Evolutionary conservation across 2,797 vertebrate species (phyloP).

Genomic region (Taenioides sp.): DNA sequence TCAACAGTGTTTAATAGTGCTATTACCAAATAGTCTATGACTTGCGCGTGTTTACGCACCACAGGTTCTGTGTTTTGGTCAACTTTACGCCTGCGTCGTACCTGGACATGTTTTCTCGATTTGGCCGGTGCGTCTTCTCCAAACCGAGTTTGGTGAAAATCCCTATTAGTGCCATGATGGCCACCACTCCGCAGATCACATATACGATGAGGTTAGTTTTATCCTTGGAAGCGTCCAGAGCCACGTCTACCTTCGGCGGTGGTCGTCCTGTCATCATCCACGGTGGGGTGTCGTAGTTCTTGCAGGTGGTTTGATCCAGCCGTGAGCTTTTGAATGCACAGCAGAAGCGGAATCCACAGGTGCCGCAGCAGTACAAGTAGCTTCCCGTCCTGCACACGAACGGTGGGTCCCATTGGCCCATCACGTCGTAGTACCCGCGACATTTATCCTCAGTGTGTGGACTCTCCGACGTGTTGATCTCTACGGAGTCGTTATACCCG

Average conservation of each 20-base stretch:
- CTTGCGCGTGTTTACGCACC: background rate
- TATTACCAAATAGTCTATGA: background rate
- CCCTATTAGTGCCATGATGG: constrained; percentile 95
- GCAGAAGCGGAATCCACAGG: constrained; percentile 99
- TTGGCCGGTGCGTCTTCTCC: constrained; percentile 94
- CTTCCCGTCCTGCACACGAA: constrained; percentile 93
- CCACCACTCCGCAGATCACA: constrained; percentile 96
- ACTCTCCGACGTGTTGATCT: constrained; percentile 75
- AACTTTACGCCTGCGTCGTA: constrained; percentile 41
- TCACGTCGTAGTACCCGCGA: constrained; percentile 96
- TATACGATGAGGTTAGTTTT: constrained; percentile 98
- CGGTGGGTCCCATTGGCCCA: constrained; percentile 98
- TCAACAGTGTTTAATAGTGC: background rate
- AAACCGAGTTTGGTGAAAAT: constrained; percentile 98
- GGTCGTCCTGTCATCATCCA: constrained; percentile 94
- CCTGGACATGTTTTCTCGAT: constrained; percentile 95
- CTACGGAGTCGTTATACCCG: constrained; percentile 84
- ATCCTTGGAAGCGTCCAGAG: constrained; percentile 89
- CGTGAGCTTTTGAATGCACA: constrained; percentile 91
- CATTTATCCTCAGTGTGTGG: constrained; percentile 89
- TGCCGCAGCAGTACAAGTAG: constrained; percentile 98
- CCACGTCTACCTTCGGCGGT: constrained; percentile 87
- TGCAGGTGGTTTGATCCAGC: constrained; percentile 94
- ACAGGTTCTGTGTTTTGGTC: background rate
- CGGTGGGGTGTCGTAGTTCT: constrained; percentile 94